A percentile compares a stretch with the other conserved stretches of the same genome.
Conservation (phyloP, 2,888 invertebrate species). For the Petrolisthes manimaculis region DNA sequence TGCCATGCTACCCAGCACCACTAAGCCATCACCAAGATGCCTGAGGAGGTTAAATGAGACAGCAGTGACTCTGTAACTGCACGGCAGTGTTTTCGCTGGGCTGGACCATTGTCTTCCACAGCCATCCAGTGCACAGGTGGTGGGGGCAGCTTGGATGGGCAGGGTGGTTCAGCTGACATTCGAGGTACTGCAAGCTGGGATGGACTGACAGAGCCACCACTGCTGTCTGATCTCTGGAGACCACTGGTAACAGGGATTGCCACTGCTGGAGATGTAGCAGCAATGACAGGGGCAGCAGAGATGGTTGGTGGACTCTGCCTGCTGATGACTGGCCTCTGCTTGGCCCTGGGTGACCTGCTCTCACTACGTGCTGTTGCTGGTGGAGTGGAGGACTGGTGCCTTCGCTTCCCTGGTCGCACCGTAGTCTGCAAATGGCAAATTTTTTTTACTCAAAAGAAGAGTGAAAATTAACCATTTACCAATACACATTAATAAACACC, state of each 20-base stretch:
- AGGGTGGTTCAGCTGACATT: slow-evolving; percentile 64
- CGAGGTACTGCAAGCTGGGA: slow-evolving; percentile 62
- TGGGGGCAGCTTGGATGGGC: slow-evolving; percentile 59
- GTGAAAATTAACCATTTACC: not conserved
- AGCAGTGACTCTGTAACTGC: slow-evolving; percentile 56
- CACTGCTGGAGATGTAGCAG: slow-evolving; percentile 22
- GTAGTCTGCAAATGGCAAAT: slow-evolving; percentile 2
- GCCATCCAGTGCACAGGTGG: slow-evolving; percentile 61
- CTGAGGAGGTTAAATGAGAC: slow-evolving; percentile 49
- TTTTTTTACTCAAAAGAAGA: not conserved
- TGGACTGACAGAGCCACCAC: slow-evolving; percentile 58
- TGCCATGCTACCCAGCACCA: slow-evolving; percentile 50
- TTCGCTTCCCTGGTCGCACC: slow-evolving; percentile 53
- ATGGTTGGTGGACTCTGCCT: slow-evolving; percentile 47
- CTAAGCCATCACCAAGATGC: slow-evolving; percentile 60
- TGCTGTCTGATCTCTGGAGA: slow-evolving; percentile 23
- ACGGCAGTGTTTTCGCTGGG: slow-evolving; percentile 58
- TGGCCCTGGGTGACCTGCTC: slow-evolving; percentile 58
- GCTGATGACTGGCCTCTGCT: slow-evolving; percentile 42
- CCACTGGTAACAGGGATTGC: slow-evolving; percentile 16
- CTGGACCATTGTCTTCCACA: slow-evolving; percentile 39
- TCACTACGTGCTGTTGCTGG: slow-evolving; percentile 58
- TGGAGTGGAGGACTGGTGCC: slow-evolving; percentile 50
- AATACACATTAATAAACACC: not conserved
- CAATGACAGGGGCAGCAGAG: slow-evolving; percentile 40